Conservation (phyloP, 1,140 invertebrate genomes). For the Euborellia annulipes region DNA sequence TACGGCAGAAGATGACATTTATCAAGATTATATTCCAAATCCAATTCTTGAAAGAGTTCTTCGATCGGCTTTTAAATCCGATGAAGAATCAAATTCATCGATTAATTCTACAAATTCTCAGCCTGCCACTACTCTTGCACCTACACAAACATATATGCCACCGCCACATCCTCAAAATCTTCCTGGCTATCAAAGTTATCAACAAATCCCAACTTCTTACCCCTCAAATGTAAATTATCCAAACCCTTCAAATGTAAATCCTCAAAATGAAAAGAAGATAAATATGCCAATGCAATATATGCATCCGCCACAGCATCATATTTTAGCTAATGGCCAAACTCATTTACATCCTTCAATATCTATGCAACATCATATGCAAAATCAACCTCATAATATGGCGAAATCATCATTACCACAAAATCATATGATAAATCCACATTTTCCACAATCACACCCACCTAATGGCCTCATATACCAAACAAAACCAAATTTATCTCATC, state of each 20-base stretch:
- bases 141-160: conserved; percentile 2
- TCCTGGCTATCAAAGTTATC: conserved; percentile 4
- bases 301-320: no score
- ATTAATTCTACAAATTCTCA: no score
- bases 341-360: no score
- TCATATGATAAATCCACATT: neutral
- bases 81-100: conserved; percentile 37
- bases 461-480: no score
- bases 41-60: conserved; percentile 75
- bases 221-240: neutral
- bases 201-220: neutral
- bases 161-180: conserved; percentile 10
- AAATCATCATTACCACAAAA: neutral
- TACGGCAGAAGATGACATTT: conserved; percentile 78
- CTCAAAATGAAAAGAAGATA: neutral
- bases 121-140: neutral
- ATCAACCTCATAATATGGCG: no score
- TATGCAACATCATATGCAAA: conserved; percentile 3
- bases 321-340: no score
- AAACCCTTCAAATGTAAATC: neutral
- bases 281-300: no score
- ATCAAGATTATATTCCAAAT: conserved; percentile 79
- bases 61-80: conserved; percentile 57
- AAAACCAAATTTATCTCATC: no score
- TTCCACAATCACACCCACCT: neutral